These are phyloP conservation scores for Danaus chrysippus DNA, from an alignment of 2,888 invertebrate species.

Conservation along the genomic window DNA sequence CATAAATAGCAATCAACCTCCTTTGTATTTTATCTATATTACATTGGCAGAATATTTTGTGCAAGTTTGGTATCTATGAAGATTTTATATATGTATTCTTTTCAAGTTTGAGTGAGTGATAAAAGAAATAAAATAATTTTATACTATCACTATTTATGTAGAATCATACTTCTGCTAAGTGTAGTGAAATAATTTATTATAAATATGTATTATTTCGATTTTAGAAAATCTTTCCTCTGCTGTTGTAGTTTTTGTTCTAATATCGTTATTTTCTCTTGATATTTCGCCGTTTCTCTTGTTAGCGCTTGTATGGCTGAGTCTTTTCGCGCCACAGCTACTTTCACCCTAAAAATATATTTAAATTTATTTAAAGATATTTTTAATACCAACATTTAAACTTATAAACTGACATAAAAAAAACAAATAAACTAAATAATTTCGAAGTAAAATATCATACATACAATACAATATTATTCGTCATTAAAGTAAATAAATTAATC, in stretches of 20 bases:
- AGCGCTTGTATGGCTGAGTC: slow-evolving; percentile 86
- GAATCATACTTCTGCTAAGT: too few relatives aligned
- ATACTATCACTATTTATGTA: too few relatives aligned
- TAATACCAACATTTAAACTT: background rate
- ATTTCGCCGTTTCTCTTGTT: slow-evolving; percentile 83
- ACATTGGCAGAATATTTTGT: too few relatives aligned
- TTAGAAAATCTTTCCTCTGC: slow-evolving; percentile 84
- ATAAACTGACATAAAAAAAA: background rate
- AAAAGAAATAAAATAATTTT: too few relatives aligned
- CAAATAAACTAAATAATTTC: too few relatives aligned
- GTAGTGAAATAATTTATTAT: background rate
- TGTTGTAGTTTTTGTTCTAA: slow-evolving; percentile 89
- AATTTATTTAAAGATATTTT: background rate
- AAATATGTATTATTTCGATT: slow-evolving; percentile 54
- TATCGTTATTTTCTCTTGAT: slow-evolving; percentile 85
- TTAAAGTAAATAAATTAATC: too few relatives aligned
- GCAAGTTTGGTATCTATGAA: slow-evolving; percentile 5
- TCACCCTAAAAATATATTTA: slow-evolving; percentile 78
- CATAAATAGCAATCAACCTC: too few relatives aligned
- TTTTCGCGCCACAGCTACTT: slow-evolving; percentile 88
- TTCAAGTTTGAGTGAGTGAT: slow-evolving; percentile 1
- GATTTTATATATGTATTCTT: slow-evolving; percentile 21
- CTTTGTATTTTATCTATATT: too few relatives aligned
- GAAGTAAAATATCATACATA: too few relatives aligned
- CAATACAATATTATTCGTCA: too few relatives aligned